Percentiles rank a stretch among this genome's conserved stretches.
Evolutionary conservation across 2,888 invertebrate genomes (phyloP).

Genomic region (Philonicus albiceps): DNA sequence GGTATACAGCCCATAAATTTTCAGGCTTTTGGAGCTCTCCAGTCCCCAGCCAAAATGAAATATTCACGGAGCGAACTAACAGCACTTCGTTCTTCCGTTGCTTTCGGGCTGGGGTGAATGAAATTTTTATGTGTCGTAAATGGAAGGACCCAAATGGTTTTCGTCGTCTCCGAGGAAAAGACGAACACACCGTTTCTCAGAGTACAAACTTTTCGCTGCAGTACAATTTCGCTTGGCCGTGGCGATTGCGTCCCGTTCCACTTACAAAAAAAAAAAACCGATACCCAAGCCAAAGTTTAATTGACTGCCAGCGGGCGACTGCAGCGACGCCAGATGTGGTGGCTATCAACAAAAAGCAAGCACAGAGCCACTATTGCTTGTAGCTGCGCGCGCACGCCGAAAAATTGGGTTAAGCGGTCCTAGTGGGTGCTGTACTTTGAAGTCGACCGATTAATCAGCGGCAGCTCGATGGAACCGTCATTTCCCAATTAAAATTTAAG

Average conservation of each 20-base stretch:
- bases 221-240: neutral
- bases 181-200: neutral
- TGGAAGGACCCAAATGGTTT: neutral
- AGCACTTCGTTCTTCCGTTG: neutral
- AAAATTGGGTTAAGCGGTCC: constrained; percentile 6
- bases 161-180: neutral
- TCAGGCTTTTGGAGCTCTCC: neutral
- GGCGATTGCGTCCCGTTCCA: neutral
- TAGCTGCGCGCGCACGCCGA: neutral
- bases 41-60: neutral
- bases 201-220: neutral
- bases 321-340: neutral
- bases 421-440: constrained; percentile 23
- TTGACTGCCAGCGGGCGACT: neutral
- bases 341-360: neutral
- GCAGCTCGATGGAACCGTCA: constrained; percentile 2
- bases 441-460: neutral
- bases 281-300: neutral
- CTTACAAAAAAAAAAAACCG: neutral
- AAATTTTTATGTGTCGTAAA: neutral
- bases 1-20: neutral
- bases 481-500: constrained; percentile 37
- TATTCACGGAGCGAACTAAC: neutral
- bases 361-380: neutral
- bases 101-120: neutral